Conservation (phyloP, 2,113 vertebrate species). For the Pteronura brasiliensis region DNA sequence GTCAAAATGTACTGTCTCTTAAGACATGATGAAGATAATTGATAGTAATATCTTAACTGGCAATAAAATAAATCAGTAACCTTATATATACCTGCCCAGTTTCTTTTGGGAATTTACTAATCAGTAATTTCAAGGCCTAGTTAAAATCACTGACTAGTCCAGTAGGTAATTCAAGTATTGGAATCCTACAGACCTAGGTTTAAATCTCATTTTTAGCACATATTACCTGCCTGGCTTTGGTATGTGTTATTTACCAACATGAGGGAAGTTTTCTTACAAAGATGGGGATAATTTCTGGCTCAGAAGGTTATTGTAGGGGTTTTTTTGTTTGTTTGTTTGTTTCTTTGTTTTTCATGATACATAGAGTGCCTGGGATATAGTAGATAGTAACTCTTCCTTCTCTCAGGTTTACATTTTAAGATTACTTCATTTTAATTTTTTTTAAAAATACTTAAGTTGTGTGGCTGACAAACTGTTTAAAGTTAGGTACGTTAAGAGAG, state of each 20-base stretch:
- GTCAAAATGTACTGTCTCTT: neutral
- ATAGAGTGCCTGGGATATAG: neutral
- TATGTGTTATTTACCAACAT: neutral
- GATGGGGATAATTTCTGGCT: neutral
- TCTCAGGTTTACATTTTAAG: neutral
- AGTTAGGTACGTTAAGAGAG: neutral
- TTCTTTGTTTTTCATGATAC: neutral
- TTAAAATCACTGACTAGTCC: neutral
- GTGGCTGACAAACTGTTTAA: neutral
- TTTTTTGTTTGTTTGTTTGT: neutral
- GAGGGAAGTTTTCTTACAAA: neutral
- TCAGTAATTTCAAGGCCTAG: neutral
- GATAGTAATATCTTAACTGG: neutral
- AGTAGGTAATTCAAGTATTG: neutral
- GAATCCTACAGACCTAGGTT: neutral
- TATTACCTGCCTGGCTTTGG: neutral
- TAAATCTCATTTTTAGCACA: neutral
- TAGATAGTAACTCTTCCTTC: neutral
- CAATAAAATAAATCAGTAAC: neutral
- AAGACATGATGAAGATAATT: neutral
- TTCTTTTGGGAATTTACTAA: conserved; percentile 2
- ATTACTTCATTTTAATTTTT: conserved; percentile 4
- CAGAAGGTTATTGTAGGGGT: neutral
- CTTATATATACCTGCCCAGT: neutral
- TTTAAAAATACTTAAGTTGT: neutral